Evolutionary conservation across 2,888 invertebrate genomes (phyloP).

Genomic region (Caenorhabditis uteleia): DNA sequence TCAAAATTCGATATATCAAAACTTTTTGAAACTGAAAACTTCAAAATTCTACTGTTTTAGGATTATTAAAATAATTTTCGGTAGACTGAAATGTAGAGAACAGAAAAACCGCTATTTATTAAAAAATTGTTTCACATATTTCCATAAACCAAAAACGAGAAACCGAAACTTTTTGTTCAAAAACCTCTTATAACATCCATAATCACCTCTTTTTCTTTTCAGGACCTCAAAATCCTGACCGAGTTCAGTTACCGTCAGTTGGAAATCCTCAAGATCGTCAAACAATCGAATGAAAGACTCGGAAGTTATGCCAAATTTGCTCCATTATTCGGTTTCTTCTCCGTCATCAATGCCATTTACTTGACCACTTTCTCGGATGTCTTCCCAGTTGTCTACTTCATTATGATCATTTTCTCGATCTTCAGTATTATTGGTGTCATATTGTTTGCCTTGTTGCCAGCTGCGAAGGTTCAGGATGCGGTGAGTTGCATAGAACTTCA

Average conservation of each 20-base stretch:
- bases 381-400: slow-evolving; percentile 6
- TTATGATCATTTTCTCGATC: slow-evolving; percentile 7
- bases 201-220: too few relatives aligned
- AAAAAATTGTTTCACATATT: too few relatives aligned
- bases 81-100: too few relatives aligned
- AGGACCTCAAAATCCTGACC: slow-evolving; percentile 7
- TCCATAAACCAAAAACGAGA: too few relatives aligned
- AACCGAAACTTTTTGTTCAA: too few relatives aligned
- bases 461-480: slow-evolving; percentile 10
- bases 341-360: slow-evolving; percentile 26
- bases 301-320: slow-evolving; percentile 23
- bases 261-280: slow-evolving; percentile 23
- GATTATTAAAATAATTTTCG: too few relatives aligned
- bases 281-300: slow-evolving; percentile 16
- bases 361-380: slow-evolving; percentile 4
- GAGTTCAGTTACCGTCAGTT: slow-evolving; percentile 24
- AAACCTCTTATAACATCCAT: too few relatives aligned
- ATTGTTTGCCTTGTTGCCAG: slow-evolving; percentile 12
- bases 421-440: slow-evolving; percentile 6
- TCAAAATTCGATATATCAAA: too few relatives aligned
- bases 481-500: too few relatives aligned
- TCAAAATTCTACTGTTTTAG: too few relatives aligned
- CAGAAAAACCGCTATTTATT: too few relatives aligned
- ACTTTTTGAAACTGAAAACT: too few relatives aligned
- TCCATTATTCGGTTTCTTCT: slow-evolving; percentile 37